A percentile compares a stretch with the other conserved stretches of the same genome.
Evolutionary conservation across 2,797 vertebrate genomes (phyloP).

Genomic region (Pygocentrus nattereri): DNA sequence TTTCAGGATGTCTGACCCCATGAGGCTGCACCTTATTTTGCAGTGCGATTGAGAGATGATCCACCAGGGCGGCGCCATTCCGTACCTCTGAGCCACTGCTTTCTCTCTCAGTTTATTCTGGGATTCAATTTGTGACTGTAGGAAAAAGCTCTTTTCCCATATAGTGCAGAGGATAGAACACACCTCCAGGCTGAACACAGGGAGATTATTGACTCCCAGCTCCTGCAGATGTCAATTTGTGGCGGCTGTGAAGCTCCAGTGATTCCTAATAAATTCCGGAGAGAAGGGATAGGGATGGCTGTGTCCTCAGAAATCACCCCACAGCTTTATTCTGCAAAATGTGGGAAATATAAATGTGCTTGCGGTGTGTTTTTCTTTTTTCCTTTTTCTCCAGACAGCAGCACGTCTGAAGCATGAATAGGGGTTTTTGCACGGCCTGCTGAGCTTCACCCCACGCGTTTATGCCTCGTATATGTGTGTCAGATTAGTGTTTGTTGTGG

Average conservation of each 20-base stretch:
- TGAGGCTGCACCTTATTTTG: too few species aligned
- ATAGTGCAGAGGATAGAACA: slow-evolving; percentile 33
- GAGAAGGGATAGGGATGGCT: background rate
- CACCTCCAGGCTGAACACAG: slow-evolving; percentile 63
- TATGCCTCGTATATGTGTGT: background rate
- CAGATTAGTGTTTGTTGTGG: background rate
- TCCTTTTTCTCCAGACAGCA: background rate
- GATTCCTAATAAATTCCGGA: slow-evolving; percentile 31
- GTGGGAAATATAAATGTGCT: background rate
- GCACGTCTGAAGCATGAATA: background rate
- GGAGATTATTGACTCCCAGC: slow-evolving; percentile 59
- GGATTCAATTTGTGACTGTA: too few species aligned
- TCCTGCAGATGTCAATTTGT: slow-evolving; percentile 43
- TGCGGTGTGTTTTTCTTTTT: too few species aligned
- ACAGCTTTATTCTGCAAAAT: background rate
- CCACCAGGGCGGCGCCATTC: too few species aligned
- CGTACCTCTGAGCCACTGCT: too few species aligned
- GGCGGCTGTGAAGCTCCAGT: slow-evolving; percentile 32
- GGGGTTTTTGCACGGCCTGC: background rate
- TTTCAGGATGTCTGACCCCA: too few species aligned
- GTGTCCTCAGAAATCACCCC: background rate
- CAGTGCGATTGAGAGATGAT: too few species aligned
- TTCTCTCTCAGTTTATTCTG: too few species aligned
- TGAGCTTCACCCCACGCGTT: background rate
- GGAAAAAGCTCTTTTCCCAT: background rate